Evolutionary conservation across 92 coral and sea anemone genomes (phyloP).

Genomic region (Phenganax subtilis): DNA sequence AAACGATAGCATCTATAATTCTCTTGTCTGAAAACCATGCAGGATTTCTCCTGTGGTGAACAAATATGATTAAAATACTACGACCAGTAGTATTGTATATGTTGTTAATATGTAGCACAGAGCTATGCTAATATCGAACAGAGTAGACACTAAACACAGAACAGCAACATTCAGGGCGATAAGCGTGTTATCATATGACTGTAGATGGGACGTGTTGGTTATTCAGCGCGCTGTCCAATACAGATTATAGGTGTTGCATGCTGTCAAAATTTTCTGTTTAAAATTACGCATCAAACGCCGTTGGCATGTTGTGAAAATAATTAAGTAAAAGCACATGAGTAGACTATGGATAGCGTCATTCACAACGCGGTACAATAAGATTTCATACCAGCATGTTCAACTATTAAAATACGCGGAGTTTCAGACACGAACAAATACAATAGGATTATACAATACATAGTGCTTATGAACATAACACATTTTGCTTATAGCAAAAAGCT

Average conservation of each 20-base stretch:
- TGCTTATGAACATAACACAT: background rate
- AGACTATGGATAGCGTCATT: background rate
- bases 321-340: constrained; percentile 1
- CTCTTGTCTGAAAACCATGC: too few species aligned
- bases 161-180: too few species aligned
- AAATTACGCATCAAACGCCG: constrained; percentile 2
- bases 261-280: background rate
- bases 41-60: too few species aligned
- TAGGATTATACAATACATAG: constrained; percentile 10
- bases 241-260: background rate
- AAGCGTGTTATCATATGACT: too few species aligned
- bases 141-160: too few species aligned
- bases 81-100: too few species aligned
- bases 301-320: constrained; percentile 5
- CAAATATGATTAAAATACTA: too few species aligned
- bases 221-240: background rate
- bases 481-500: constrained; percentile 1
- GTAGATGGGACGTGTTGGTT: too few species aligned
- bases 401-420: constrained; percentile 13
- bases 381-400: background rate
- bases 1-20: too few species aligned
- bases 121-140: too few species aligned
- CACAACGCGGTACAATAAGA: constrained; percentile 3
- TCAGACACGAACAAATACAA: constrained; percentile 1
- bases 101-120: too few species aligned